Percentiles rank a stretch among this genome's conserved stretches.
phyloP scores from a whole-genome alignment of 2,888 invertebrate species.

The Phortica okadai region DNA sequence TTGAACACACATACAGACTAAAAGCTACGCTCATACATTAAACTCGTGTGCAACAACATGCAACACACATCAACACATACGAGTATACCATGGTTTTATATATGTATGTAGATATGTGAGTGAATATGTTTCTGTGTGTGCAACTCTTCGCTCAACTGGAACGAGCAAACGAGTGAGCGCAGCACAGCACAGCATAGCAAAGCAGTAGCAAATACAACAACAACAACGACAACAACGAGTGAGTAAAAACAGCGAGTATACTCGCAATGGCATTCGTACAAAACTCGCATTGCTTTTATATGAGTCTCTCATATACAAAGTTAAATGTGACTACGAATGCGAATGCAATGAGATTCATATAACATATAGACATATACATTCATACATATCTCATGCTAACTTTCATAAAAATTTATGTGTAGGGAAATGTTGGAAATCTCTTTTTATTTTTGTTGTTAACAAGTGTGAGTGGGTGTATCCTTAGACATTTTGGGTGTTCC shows the following conservation, averaged over 20 bases:
- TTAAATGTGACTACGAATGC: neutral
- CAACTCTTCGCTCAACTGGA: slow-evolving; percentile 51
- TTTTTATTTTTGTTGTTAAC: neutral
- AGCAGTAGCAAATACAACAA: slow-evolving; percentile 19
- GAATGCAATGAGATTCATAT: neutral
- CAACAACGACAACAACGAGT: slow-evolving; percentile 40
- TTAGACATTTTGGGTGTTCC: neutral
- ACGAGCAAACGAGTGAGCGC: slow-evolving; percentile 41
- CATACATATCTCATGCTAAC: slow-evolving; percentile 13
- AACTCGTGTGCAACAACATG: slow-evolving; percentile 69
- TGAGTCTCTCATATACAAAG: neutral
- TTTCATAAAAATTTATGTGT: slow-evolving; percentile 16
- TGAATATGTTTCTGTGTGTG: slow-evolving; percentile 48
- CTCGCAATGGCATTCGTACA: slow-evolving; percentile 53
- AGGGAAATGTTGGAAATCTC: neutral
- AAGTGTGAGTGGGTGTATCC: neutral
- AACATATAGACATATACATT: slow-evolving; percentile 37
- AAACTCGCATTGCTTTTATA: neutral
- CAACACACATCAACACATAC: slow-evolving; percentile 31
- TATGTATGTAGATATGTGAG: slow-evolving; percentile 38
- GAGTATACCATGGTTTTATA: slow-evolving; percentile 30
- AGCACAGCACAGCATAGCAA: slow-evolving; percentile 37
- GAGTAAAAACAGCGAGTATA: slow-evolving; percentile 54
- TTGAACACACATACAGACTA: slow-evolving; percentile 50
- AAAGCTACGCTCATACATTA: slow-evolving; percentile 56